A percentile compares a stretch with the other conserved stretches of the same genome.
phyloP scores from a whole-genome alignment of 2,113 vertebrate genomes.

The Butorides virescens region DNA sequence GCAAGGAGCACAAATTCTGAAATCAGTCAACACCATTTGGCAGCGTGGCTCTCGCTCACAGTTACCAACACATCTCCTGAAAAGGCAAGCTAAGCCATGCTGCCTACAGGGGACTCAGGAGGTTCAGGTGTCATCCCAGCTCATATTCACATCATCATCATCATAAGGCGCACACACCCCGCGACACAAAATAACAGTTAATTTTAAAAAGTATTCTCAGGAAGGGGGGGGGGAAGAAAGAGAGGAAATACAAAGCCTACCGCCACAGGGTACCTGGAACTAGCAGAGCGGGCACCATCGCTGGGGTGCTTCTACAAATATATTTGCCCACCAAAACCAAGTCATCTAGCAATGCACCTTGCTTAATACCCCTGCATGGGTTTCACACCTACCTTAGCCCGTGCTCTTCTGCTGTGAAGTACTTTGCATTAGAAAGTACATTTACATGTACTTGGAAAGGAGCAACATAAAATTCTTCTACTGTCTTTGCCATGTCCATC shows the following conservation, averaged over 20 bases:
- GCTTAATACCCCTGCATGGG: fast-evolving
- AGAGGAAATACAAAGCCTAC: neutral
- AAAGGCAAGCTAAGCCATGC: neutral
- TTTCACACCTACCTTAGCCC: neutral
- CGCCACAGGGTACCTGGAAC: neutral
- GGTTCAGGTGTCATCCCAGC: neutral
- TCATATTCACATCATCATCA: fast-evolving
- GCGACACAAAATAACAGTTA: neutral
- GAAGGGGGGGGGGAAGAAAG: neutral
- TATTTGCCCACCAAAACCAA: fast-evolving
- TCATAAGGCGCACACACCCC: neutral
- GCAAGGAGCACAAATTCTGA: neutral
- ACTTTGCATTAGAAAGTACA: neutral
- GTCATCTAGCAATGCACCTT: neutral
- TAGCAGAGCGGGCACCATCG: neutral
- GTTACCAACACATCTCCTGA: neutral
- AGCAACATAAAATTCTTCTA: fast-evolving
- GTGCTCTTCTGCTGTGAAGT: fast-evolving
- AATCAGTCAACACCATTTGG: neutral
- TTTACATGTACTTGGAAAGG: neutral
- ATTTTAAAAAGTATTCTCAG: neutral
- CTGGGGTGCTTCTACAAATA: neutral
- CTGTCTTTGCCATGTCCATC: neutral
- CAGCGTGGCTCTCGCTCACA: neutral
- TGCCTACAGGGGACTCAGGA: fast-evolving